Base-by-base conservation (phyloP, 1,140 invertebrate genomes). In the Eumaeus atala region DNA sequence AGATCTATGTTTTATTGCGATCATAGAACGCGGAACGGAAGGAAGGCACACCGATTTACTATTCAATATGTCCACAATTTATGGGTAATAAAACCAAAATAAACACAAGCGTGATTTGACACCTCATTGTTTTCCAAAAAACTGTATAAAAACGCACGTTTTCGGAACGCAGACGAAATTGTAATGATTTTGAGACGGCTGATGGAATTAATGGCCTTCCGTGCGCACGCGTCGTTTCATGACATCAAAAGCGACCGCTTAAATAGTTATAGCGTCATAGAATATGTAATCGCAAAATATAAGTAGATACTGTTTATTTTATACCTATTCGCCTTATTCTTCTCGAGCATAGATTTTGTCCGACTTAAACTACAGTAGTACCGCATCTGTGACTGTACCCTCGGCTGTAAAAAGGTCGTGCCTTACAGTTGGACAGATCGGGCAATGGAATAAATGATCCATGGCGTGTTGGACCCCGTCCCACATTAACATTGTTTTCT, bases 211-310 rank as follows among this genome's bases (percentile, higher is more conserved):
- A 58, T 64, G 61, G 65, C 58, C 67, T 66, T 69, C 61, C 62
- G 66, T 70, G 74, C 74, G 77, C 77, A 81, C 77, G 77, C 74
- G 77, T 66, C 72, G 67, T 21, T 36, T 14, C 34, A 17, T 48
- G 14, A 71, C 65, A 63, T 78, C 74, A 81, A 75, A 77, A 50
- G 66, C 36, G 61, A 55, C 67, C 67, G 62, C 68, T 51, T 28
- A 28, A 28, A 28, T 28, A 28, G 21, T 28, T 28, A 28, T 28
- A 6, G 21, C 21, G 6, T 16, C 51, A 70, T 56, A 66, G 63
- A 67, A 9, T 63, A 60, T n/a, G 16, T 28, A 3, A 28, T 28
- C 21, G 21, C 2, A 51, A 17, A 12, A 8, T 48, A 37, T 17
- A 56, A 28, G 21, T 28, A 28, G 44, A 56, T 3, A 10, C 36